Evolutionary conservation across 2,888 invertebrate genomes (phyloP), one percentile per base, ranked within the genome.

Genomic region (Apoda limacodes): DNA sequence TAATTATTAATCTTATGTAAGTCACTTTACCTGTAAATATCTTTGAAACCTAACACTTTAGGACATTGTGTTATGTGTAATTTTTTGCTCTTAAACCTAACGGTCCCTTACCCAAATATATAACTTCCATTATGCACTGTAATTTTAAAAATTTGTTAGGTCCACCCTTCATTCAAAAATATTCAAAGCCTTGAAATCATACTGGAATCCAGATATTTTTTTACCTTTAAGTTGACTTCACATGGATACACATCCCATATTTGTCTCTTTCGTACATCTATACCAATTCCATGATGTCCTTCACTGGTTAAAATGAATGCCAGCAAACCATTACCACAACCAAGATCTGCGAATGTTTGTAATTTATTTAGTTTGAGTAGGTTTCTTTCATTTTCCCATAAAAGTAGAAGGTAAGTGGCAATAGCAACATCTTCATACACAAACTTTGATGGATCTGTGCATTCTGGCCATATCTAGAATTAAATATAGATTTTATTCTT

Each of bases 401-500:
- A 54, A 2, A 90, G 69, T 29, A 95, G 74, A 23, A 97, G 71
- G 63, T 96, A 97, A 7, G 92, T 82, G 4, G 95, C 93, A 50
- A 98, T 98, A 3, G 95, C 95, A 40, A 99, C 83, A 66, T 99
- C 98, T 83, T 99, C 98, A 74, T 91, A 95, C 1, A 99, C 93
- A 82, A 91, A 97, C 67, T 98, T 99, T 26, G 87, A 71, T 9
- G 98, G 95, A 68, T 98, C 95, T 4, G 98, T 98, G 39, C 85
- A 88, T 70, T 96, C 95, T 4, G 92, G 87, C 98, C 98, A 98
- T 40, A 87, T 86, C 87, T 92, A 46, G 25, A 74, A 68, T 30
- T 28, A 30, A 20, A 23, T 9, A 36, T 22, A 29, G 28, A 14
- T n/a, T n/a, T n/a, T n/a, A n/a, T n/a, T 14, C 7, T n/a, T n/a